These are phyloP conservation scores for Lithobates sylvaticus DNA, from an alignment of 2,797 vertebrate genomes.

Conservation along the genomic window DNA sequence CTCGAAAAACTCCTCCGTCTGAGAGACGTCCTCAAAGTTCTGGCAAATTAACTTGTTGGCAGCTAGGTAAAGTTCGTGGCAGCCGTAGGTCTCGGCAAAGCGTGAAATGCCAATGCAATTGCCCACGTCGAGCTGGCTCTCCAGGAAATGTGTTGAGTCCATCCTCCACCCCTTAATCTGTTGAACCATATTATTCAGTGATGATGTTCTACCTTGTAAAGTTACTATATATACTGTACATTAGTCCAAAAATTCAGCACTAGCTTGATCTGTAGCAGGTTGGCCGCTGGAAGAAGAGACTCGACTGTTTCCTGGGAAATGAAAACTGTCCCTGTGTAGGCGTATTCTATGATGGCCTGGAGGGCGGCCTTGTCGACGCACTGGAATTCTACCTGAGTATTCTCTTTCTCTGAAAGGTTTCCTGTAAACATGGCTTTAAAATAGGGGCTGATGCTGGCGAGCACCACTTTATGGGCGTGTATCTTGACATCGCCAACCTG, in stretches of 20 bases:
- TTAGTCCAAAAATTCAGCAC: conserved; percentile 80
- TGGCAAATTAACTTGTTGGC: conserved; percentile 95
- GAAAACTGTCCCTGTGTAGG: conserved; percentile 95
- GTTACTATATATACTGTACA: no score
- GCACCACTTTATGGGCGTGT: conserved; percentile 95
- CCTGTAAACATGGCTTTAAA: conserved; percentile 99
- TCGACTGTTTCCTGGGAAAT: conserved; percentile 98
- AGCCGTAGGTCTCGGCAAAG: conserved; percentile 97
- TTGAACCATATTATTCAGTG: no score
- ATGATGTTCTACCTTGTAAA: no score
- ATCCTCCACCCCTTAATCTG: no score
- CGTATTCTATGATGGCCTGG: conserved; percentile 96
- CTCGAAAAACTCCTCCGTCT: conserved; percentile 96
- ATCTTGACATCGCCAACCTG: conserved; percentile 97
- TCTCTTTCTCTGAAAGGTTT: conserved; percentile 96
- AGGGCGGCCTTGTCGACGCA: conserved; percentile 93
- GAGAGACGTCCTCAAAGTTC: conserved; percentile 97
- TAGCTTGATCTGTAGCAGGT: conserved; percentile 95
- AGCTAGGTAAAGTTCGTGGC: conserved; percentile 92
- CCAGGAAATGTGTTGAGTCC: conserved; percentile 69
- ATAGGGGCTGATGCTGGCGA: conserved; percentile 98
- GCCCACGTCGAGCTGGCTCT: conserved; percentile 95
- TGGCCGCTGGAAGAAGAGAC: conserved; percentile 95
- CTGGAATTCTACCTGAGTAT: conserved; percentile 96
- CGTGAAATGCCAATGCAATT: conserved; percentile 98